Evolutionary conservation across 2,113 vertebrate genomes (phyloP), one percentile per base, ranked within the genome.

Genomic region (Salvelinus namaycush): DNA sequence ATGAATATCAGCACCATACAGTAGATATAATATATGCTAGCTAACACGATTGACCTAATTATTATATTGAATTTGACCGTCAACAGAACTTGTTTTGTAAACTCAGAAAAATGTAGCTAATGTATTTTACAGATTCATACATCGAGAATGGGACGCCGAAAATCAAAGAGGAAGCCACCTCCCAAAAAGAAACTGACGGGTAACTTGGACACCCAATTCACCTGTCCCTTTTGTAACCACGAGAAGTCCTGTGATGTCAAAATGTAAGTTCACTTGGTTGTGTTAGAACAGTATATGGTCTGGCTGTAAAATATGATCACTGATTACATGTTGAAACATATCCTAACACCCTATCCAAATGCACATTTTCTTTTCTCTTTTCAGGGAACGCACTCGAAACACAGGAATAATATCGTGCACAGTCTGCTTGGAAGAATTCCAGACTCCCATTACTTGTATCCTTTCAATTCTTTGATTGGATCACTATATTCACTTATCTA

Each of bases 181-280:
- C 95, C 96, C 0, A 97, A 97, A 91, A 97, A 97, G 79, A 97
- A 96, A 79, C 93, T 97, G 95, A 96, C 96, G 0, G 95, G 96
- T 8, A 96, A 95, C 79, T 83, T 97, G 83, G 96, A 97, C 89
- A 95, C 94, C 13, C 96, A 97, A 91, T 97, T 97, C 78, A 97
- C 96, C 1, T 97, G 96, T 73, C 96, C 96, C 0, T 97, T 97
- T 87, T 97, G 96, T 79, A 97, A 97, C 87, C 96, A 97, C 12
- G 96, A 97, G 87, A 97, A 96, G 71, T 97, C 96, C 20, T 98
- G 96, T 44, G 96, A 98, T 0, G 96, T 98, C 71, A 98, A 97
- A 87, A 98, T 98, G 96, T 98, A 83, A 89, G 90, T 73, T 68
- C 1, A 24, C 0, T 51, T 27, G 4, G 0, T 2, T 49, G 4